Evolutionary conservation across 2,113 vertebrate genomes (phyloP), one percentile per base, ranked within the genome.

Genomic region (Peromyscus maniculatus): DNA sequence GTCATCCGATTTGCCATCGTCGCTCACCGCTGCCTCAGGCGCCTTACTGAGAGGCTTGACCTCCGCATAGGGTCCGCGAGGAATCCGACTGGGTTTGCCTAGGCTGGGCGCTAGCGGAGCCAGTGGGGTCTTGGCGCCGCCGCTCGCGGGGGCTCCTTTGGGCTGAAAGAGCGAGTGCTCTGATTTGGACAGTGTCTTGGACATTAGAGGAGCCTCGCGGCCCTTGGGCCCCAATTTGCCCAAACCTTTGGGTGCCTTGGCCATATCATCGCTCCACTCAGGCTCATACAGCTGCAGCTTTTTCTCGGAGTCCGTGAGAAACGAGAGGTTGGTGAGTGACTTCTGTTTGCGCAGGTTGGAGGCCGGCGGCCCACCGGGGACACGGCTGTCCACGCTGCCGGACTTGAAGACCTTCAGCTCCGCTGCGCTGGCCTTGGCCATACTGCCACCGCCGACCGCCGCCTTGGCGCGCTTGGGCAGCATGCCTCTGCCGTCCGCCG

Each of bases 21-120:
- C 98, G 91, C 98, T 98, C 3, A 97, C 97, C 78, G 98, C 98
- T 0, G 98, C 98, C 97, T 99, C 99, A 1, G 99, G 98, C 59
- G 99, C 98, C 97, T 99, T 99, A 98, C 99, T 99, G 94, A 99
- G 99, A 79, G 99, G 99, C 96, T 99, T 99, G 97, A 99, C 99
- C 98, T 99, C 99, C 6, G 99, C 99, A 82, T 99, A 99, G 75
- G 99, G 99, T 95, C 99, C 99, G 46, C 99, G 99, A 66, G 99
- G 99, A 96, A 99, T 99, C 93, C 99, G 99, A 98, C 99, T 99
- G 0, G 99, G 99, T 96, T 99, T 99, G 13, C 99, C 98, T 71
- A 98, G 92, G 86, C 98, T 98, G 43, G 99, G 98, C 33, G 98
- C 98, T 0, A 98, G 98, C 2, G 99, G 99, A 8, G 98, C 98